phyloP scores from a whole-genome alignment of 2,888 invertebrate genomes.

The Hymenopus coronatus region DNA sequence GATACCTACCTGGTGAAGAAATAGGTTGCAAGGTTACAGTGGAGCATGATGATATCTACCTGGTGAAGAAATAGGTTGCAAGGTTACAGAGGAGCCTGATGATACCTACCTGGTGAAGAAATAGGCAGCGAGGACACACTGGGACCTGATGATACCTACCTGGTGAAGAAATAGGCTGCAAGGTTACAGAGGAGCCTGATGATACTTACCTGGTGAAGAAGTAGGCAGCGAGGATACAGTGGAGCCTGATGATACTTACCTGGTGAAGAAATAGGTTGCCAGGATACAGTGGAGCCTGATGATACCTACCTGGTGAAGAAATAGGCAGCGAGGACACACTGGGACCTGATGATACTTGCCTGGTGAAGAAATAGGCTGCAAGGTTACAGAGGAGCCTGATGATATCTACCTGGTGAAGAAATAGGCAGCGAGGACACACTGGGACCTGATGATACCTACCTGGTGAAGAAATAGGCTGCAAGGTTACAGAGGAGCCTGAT shows the following conservation, averaged over 20 bases:
- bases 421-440: conserved; percentile 91
- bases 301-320: conserved; percentile 55
- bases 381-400: conserved; percentile 70
- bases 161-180: too few species aligned
- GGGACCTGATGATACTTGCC: conserved; percentile 49
- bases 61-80: conserved; percentile 79
- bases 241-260: conserved; percentile 61
- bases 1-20: conserved; percentile 78
- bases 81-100: conserved; percentile 50
- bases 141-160: conserved; percentile 34
- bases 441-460: conserved; percentile 49
- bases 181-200: too few species aligned
- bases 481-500: conserved; percentile 70
- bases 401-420: conserved; percentile 78
- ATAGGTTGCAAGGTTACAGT: conserved; percentile 91
- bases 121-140: conserved; percentile 91
- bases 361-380: conserved; percentile 94
- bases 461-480: conserved; percentile 92
- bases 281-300: too few species aligned
- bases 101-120: conserved; percentile 77
- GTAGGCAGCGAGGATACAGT: conserved; percentile 53
- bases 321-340: conserved; percentile 80
- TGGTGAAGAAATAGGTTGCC: too few species aligned
- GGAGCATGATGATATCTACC: conserved; percentile 34
- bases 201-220: too few species aligned